Base-by-base conservation (phyloP, 1,140 invertebrate genomes). In the Limonius californicus region DNA sequence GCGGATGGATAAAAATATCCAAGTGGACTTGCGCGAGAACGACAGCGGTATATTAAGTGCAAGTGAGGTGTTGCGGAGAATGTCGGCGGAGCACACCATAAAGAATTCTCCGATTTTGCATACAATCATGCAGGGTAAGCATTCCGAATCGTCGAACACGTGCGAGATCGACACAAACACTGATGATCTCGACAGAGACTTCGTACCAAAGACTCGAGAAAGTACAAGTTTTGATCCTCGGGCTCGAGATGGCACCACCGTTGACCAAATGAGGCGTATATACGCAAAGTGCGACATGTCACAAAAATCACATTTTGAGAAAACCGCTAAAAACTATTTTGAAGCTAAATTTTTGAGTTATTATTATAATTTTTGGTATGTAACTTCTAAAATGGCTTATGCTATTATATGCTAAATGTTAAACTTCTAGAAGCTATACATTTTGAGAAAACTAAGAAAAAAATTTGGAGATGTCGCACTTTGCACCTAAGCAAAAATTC, bases 221-320 rank as follows among this genome's bases (percentile, higher is more conserved):
- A 18, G 32, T 42, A 12, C 16, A 11, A 11, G 19, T 47, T 16
- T 43, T 27, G 27, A 56, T 57, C 19, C 35, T 39, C 11, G 57
- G 55, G n/a, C 55, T 65, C 30, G 20, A n/a, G 8, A 27, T 27
- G 3, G 3, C 9, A 27, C 9, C 23, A 35, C 57, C 16, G 63
- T 66, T 27, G 64, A 57, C 14, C 58, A 45, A 3, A 64, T 65
- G 58, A 65, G 68, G 4, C 2, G n/a, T n/a, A n/a, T n/a, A n/a
- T n/a, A n/a, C n/a, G n/a, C n/a, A n/a, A n/a, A n/a, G n/a, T n/a
- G n/a, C n/a, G n/a, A n/a, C n/a, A n/a, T n/a, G n/a, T n/a, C n/a
- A n/a, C n/a, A n/a, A n/a, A n/a, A n/a, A n/a, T n/a, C n/a, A n/a
- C n/a, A n/a, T n/a, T n/a, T n/a, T n/a, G n/a, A n/a, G n/a, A n/a